phyloP scores from a whole-genome alignment of 2,888 invertebrate species.

The Hyalella azteca region DNA sequence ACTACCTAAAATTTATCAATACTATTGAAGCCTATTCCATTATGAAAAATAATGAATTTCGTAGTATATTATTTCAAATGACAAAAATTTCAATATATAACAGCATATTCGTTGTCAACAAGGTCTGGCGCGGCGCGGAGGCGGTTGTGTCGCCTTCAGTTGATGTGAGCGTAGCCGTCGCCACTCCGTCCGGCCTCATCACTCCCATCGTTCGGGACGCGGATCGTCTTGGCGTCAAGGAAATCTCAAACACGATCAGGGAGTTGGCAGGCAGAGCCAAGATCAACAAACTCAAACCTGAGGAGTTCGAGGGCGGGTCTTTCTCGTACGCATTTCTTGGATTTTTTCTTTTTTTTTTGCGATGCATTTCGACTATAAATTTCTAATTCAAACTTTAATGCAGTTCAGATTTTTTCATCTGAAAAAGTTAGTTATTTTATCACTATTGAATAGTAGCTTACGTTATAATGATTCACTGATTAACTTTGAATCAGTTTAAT shows the following conservation, averaged over 20 bases:
- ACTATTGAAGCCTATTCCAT: too few species aligned
- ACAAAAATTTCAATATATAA: too few species aligned
- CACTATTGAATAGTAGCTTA: not conserved
- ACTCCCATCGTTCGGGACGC: constrained; percentile 72
- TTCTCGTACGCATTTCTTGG: constrained; percentile 65
- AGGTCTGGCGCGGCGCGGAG: constrained; percentile 60
- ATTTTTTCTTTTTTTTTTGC: constrained; percentile 14
- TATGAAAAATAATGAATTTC: too few species aligned
- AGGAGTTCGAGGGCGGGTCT: constrained; percentile 72
- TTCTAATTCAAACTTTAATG: constrained; percentile 1
- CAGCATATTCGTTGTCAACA: too few species aligned
- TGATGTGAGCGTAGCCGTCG: constrained; percentile 72
- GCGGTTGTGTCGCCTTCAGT: constrained; percentile 64
- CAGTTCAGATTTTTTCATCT: not conserved
- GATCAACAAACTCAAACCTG: constrained; percentile 71
- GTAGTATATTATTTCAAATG: too few species aligned
- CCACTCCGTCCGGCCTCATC: constrained; percentile 71
- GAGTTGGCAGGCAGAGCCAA: constrained; percentile 69
- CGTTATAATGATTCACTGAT: not conserved
- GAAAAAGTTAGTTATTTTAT: not conserved
- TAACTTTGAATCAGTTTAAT: not conserved
- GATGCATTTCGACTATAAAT: not conserved
- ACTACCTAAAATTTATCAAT: too few species aligned
- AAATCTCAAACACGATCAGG: constrained; percentile 67
- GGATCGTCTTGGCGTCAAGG: constrained; percentile 66